Evolutionary conservation across 2,888 invertebrate genomes (phyloP).

Genomic region (Tiliacea aurago): DNA sequence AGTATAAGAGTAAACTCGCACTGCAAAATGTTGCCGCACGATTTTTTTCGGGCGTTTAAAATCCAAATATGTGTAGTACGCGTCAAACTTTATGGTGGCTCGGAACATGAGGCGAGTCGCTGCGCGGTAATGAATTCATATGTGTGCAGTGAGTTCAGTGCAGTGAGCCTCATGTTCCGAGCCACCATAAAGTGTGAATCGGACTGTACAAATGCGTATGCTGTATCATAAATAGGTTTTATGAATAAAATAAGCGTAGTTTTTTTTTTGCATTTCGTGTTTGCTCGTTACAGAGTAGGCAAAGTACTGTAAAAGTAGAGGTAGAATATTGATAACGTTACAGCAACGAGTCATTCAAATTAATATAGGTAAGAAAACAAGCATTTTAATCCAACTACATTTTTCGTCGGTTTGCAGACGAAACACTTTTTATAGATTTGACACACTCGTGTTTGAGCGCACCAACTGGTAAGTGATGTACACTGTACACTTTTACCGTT

Average conservation of each 20-base stretch:
- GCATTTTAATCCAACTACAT: slow-evolving; percentile 36
- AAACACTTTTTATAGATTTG: slow-evolving; percentile 51
- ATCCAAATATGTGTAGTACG: background rate
- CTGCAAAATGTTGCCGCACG: background rate
- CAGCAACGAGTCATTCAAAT: slow-evolving; percentile 10
- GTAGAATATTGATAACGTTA: slow-evolving; percentile 1
- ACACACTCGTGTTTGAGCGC: slow-evolving; percentile 46
- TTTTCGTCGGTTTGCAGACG: slow-evolving; percentile 48
- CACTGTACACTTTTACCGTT: slow-evolving; percentile 28
- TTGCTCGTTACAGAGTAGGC: background rate
- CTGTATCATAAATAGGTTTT: background rate
- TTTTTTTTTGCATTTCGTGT: background rate
- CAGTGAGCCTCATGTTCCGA: no score
- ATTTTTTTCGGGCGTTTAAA: background rate
- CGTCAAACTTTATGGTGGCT: no score
- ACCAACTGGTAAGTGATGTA: slow-evolving; percentile 43
- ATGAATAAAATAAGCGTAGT: background rate
- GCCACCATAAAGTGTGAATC: no score
- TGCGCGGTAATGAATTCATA: no score
- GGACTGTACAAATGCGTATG: background rate
- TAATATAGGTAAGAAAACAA: slow-evolving; percentile 28
- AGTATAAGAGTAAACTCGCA: background rate
- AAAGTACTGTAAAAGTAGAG: slow-evolving; percentile 1
- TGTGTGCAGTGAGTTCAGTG: no score
- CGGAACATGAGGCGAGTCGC: no score